These are phyloP conservation scores for Chondrosia reniformis DNA, from an alignment of 37 sponge, comb jelly and placozoan genomes.

Conservation along the genomic window DNA sequence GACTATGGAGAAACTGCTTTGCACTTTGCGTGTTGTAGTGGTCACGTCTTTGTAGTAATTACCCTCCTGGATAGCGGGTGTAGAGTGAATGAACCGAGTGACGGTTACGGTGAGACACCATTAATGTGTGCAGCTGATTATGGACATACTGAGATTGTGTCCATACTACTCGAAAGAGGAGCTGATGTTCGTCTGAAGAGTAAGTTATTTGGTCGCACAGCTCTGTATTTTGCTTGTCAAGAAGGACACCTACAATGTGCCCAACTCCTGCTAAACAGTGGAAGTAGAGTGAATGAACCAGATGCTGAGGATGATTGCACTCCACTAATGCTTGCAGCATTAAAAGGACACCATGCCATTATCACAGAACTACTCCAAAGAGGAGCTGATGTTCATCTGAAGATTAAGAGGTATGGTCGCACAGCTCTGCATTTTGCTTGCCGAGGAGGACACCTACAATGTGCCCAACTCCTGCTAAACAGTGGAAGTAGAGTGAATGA, in stretches of 20 bases:
- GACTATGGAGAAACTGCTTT: too few species aligned
- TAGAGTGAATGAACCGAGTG: neutral
- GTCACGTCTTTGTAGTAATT: neutral
- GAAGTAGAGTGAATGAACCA: too few species aligned
- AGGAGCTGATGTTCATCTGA: too few species aligned
- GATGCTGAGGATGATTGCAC: too few species aligned
- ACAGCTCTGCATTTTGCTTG: neutral
- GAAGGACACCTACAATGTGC: neutral
- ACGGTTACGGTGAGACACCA: neutral
- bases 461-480: neutral
- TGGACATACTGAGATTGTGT: neutral
- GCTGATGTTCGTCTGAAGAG: neutral
- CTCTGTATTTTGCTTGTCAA: neutral
- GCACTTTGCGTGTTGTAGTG: neutral
- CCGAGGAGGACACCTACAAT: neutral
- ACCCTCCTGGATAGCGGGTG: neutral
- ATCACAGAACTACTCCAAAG: too few species aligned
- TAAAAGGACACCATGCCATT: too few species aligned
- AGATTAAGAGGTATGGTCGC: too few species aligned
- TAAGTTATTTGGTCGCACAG: neutral
- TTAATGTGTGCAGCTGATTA: neutral
- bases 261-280: neutral
- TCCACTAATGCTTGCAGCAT: too few species aligned
- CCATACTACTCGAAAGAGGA: neutral
- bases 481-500: too few species aligned